These are phyloP conservation scores for Tylochromis polylepis DNA, from an alignment of 2,113 vertebrate species.

Conservation along the genomic window DNA sequence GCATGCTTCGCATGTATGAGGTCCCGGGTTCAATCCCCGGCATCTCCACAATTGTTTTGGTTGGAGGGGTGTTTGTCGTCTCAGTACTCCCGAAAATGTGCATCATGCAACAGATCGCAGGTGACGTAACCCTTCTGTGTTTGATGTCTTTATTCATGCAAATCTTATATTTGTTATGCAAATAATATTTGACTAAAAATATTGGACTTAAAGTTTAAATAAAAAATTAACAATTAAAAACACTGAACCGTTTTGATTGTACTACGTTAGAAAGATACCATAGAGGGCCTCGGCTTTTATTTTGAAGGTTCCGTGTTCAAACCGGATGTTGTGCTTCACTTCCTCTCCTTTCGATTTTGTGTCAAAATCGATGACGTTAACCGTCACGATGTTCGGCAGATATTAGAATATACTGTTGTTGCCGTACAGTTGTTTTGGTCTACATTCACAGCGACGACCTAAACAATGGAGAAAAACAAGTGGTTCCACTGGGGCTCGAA, in stretches of 20 bases:
- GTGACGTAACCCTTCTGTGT: neutral
- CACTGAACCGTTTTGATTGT: neutral
- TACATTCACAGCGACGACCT: neutral
- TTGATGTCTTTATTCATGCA: too few relatives aligned
- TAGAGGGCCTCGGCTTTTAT: neutral
- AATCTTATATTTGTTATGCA: neutral
- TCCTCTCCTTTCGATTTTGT: neutral
- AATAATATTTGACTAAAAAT: neutral
- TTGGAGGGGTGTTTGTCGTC: too few relatives aligned
- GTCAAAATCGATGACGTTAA: neutral
- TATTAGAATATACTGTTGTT: neutral
- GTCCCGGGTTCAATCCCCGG: conserved; percentile 83
- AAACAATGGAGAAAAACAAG: too few relatives aligned
- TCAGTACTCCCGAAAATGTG: conserved; percentile 74
- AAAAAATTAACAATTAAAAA: too few relatives aligned
- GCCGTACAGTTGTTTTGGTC: neutral
- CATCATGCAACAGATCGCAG: neutral
- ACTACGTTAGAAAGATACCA: neutral
- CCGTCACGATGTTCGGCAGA: neutral
- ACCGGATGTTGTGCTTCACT: neutral
- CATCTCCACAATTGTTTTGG: conserved; percentile 66
- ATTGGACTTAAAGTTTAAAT: neutral
- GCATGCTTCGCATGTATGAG: conserved; percentile 84
- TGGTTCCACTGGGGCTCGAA: conserved; percentile 99
- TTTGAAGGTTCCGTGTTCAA: neutral